Evolutionary conservation across 2,888 invertebrate genomes (phyloP).

Genomic region (Stenodera caucasica): DNA sequence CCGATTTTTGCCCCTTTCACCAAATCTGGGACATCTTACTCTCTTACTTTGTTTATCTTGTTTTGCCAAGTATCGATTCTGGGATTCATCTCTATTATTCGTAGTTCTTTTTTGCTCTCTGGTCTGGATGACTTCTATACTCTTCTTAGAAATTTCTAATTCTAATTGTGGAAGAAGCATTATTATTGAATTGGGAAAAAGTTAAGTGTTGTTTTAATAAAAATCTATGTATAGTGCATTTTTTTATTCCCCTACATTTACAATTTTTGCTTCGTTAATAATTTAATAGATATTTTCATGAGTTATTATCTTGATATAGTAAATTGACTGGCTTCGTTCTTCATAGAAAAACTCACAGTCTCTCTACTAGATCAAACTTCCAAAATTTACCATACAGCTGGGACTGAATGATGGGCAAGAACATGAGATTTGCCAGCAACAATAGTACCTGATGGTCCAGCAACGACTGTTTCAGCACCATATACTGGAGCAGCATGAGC

Average conservation of each 20-base stretch:
- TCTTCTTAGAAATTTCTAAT: no score
- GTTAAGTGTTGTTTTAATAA: no score
- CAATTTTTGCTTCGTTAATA: background rate
- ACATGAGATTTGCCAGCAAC: slow-evolving; percentile 30
- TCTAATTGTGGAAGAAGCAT: no score
- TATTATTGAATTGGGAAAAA: no score
- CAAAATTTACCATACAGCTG: slow-evolving; percentile 15
- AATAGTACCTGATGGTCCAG: slow-evolving; percentile 42
- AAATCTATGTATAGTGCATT: background rate
- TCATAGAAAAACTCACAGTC: slow-evolving; percentile 1
- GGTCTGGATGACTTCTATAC: no score
- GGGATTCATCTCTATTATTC: no score
- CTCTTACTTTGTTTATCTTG: no score
- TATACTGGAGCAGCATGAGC: slow-evolving; percentile 29
- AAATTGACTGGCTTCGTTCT: background rate
- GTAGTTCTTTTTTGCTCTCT: no score
- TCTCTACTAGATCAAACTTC: background rate
- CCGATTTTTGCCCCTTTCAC: no score
- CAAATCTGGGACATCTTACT: no score
- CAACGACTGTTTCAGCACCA: slow-evolving; percentile 34
- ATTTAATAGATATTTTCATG: background rate
- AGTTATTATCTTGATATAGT: background rate
- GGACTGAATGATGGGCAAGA: slow-evolving; percentile 31
- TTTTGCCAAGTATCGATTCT: no score
- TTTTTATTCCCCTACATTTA: background rate